Evolutionary conservation across 2,888 invertebrate genomes (phyloP).

Genomic region (Thymelicus sylvestris): DNA sequence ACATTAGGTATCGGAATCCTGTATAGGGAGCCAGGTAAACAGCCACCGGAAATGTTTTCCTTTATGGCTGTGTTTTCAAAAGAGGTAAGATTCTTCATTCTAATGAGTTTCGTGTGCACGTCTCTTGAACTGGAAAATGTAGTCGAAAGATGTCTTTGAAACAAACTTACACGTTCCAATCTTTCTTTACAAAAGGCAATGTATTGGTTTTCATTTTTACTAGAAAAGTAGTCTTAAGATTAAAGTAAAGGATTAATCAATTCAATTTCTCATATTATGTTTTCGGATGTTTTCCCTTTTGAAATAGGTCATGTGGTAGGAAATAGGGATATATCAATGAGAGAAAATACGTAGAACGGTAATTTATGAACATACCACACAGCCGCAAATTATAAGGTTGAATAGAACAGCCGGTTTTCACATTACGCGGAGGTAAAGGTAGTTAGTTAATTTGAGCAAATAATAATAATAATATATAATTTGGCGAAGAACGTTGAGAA

Average conservation of each 20-base stretch:
- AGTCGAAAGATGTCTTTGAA: background rate
- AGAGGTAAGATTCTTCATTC: slow-evolving; percentile 78
- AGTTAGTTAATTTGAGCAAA: no score
- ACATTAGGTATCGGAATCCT: slow-evolving; percentile 95
- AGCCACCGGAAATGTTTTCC: slow-evolving; percentile 94
- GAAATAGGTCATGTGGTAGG: no score
- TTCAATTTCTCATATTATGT: no score
- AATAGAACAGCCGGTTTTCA: no score
- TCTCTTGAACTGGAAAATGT: slow-evolving; percentile 8
- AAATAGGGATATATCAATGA: no score
- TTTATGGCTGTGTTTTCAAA: slow-evolving; percentile 95
- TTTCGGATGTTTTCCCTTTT: no score
- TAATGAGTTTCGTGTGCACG: slow-evolving; percentile 1
- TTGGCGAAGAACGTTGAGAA: no score
- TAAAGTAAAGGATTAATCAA: no score
- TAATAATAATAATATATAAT: no score
- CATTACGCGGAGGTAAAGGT: no score
- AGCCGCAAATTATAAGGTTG: background rate
- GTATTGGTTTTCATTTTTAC: background rate
- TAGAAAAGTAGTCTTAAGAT: background rate
- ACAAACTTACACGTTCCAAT: background rate
- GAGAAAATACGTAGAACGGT: no score
- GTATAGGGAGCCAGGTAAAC: slow-evolving; percentile 93
- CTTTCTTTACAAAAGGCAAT: background rate
- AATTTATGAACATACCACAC: background rate